Evolutionary conservation across 2,888 invertebrate genomes (phyloP).

Genomic region (Tinea semifulvella): DNA sequence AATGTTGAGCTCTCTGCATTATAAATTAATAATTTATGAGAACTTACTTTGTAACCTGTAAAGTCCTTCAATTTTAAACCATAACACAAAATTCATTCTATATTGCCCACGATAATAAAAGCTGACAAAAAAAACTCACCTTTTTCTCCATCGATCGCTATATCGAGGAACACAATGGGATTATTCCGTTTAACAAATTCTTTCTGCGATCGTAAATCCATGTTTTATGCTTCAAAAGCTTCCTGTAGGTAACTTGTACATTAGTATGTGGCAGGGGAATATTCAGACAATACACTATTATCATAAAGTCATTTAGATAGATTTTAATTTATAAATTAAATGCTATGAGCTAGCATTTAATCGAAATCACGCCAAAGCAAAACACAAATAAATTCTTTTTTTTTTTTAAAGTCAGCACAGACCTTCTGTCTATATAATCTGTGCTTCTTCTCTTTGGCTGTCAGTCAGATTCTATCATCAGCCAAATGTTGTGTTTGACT

Average conservation of each 20-base stretch:
- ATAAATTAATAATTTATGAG: not conserved
- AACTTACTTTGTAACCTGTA: not conserved
- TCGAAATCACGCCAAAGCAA: too few relatives aligned
- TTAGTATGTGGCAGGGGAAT: not conserved
- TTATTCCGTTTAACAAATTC: slow-evolving; percentile 35
- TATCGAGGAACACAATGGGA: slow-evolving; percentile 76
- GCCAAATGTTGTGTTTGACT: too few relatives aligned
- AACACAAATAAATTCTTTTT: too few relatives aligned
- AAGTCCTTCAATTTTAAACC: not conserved
- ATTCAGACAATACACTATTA: not conserved
- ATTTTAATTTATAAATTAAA: not conserved
- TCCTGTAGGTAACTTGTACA: not conserved
- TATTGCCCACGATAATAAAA: not conserved
- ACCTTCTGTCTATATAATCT: too few relatives aligned
- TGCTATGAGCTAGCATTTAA: too few relatives aligned
- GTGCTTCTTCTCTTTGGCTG: too few relatives aligned
- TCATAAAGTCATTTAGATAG: slow-evolving; percentile 3
- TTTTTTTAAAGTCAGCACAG: too few relatives aligned
- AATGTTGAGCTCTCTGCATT: not conserved
- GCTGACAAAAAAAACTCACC: slow-evolving; percentile 58
- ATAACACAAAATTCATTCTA: not conserved
- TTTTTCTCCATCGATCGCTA: slow-evolving; percentile 72
- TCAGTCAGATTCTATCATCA: too few relatives aligned
- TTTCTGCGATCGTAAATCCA: not conserved
- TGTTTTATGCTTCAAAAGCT: not conserved